A percentile compares a stretch with the other conserved stretches of the same genome.
Evolutionary conservation across 1,140 invertebrate species (phyloP).

Genomic region (Venustaconcha ellipsiformis): DNA sequence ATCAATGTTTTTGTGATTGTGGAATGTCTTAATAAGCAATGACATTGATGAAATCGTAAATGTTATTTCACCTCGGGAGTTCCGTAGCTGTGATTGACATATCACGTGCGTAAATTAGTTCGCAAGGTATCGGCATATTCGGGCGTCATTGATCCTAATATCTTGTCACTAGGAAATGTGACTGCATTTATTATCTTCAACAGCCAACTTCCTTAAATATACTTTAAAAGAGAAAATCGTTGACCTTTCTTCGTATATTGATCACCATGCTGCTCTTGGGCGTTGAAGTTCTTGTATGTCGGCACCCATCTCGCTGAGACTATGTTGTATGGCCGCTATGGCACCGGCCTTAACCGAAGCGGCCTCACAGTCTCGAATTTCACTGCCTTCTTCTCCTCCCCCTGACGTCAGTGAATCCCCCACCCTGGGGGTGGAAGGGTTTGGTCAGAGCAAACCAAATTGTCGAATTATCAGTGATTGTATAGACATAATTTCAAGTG

Average conservation of each 20-base stretch:
- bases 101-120: conserved; percentile 1
- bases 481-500: not conserved
- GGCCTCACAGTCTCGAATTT: conserved; percentile 53
- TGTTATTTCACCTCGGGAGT: too few relatives aligned
- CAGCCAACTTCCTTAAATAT: not conserved
- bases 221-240: conserved; percentile 4
- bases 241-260: too few relatives aligned
- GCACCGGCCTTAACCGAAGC: conserved; percentile 65
- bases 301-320: conserved; percentile 58
- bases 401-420: conserved; percentile 27
- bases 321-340: conserved; percentile 66
- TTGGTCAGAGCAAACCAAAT: not conserved
- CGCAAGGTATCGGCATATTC: not conserved
- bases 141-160: not conserved
- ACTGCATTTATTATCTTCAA: not conserved
- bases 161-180: conserved; percentile 1
- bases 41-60: too few relatives aligned
- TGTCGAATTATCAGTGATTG: not conserved
- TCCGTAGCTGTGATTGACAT: not conserved
- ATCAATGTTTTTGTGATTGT: too few relatives aligned
- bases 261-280: conserved; percentile 3
- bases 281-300: conserved; percentile 42
- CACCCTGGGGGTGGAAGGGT: not conserved
- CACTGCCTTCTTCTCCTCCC: conserved; percentile 44
- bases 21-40: too few relatives aligned